Conservation (phyloP, 2,888 invertebrate species). For the Hydroisotoma schaefferi region DNA sequence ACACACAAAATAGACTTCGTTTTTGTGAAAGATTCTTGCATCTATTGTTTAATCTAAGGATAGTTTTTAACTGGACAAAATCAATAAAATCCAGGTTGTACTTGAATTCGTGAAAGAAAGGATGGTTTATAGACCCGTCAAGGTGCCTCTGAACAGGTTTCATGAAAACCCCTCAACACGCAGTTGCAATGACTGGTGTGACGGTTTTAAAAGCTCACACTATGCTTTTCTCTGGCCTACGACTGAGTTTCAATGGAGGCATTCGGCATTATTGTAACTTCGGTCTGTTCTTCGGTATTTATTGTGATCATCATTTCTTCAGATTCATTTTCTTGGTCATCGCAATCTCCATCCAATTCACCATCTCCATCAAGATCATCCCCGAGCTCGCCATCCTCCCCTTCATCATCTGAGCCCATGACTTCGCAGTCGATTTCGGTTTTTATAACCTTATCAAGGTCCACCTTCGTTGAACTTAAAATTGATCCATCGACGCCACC, state of each 20-base stretch:
- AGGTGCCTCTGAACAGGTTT: too few species aligned
- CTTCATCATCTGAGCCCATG: slow-evolving; percentile 22
- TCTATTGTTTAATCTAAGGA: too few species aligned
- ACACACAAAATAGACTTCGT: too few species aligned
- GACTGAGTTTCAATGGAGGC: slow-evolving; percentile 41
- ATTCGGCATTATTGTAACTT: slow-evolving; percentile 50
- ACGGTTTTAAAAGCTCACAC: neutral
- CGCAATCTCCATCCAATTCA: slow-evolving; percentile 42
- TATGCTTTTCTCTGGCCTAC: neutral
- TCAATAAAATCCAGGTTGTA: too few species aligned
- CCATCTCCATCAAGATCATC: slow-evolving; percentile 35
- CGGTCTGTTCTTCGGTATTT: slow-evolving; percentile 62
- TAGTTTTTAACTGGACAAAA: too few species aligned
- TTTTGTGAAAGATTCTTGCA: too few species aligned
- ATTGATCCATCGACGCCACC: slow-evolving; percentile 27
- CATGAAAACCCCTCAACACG: too few species aligned
- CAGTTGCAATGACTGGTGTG: neutral
- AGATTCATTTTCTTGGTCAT: slow-evolving; percentile 33
- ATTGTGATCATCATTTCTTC: slow-evolving; percentile 68
- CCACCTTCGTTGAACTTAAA: slow-evolving; percentile 21
- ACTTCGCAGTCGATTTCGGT: slow-evolving; percentile 22
- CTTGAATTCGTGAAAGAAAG: too few species aligned
- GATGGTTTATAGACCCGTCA: too few species aligned
- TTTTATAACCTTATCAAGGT: slow-evolving; percentile 25
- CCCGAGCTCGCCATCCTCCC: slow-evolving; percentile 18